Evolutionary conservation across 2,797 vertebrate species (phyloP), one percentile per base, ranked within the genome.

Genomic region (Botia kubotai): DNA sequence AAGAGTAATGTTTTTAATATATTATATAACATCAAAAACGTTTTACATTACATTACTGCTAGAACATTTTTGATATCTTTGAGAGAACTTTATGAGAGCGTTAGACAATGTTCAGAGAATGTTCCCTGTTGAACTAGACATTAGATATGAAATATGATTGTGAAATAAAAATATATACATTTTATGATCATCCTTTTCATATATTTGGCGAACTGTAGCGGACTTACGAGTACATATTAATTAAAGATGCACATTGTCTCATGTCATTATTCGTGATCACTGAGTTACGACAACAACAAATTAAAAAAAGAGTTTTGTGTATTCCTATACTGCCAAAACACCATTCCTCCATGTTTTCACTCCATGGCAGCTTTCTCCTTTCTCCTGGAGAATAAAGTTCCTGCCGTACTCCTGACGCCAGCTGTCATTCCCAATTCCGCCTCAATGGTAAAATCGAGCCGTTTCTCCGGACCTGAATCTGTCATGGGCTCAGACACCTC

Each of bases 401-500:
- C 72, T 80, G 63, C 75, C 29, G 74, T 71, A 82, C 81, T 86
- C 79, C 72, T 84, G 84, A 86, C 81, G 84, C 81, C 81, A 85
- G 75, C 77, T 84, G 86, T 84, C 79, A 53, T 82, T 87, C 72
- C 68, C 74, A 66, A 82, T 77, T 85, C 78, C 21, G 43, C 62
- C 76, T 85, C 72, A 75, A 58, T 66, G 66, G 72, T 79, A 72
- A 84, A 84, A 86, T 81, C 65, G 72, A 48, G n/a, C 19, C 68
- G 73, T 68, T 83, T 83, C 84, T 71, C 79, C 53, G 84, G 83
- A 85, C 87, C 84, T 86, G 70, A 86, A 86, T 86, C 84, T 86
- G 86, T 88, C 86, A 88, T 53, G 69, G 53, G 77, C 77, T 71
- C 23, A 67, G 67, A 81, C 67, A 69, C 79, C 77, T 72, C 66